Conservation (phyloP, 2,888 invertebrate genomes). For the Melieria picta region DNA sequence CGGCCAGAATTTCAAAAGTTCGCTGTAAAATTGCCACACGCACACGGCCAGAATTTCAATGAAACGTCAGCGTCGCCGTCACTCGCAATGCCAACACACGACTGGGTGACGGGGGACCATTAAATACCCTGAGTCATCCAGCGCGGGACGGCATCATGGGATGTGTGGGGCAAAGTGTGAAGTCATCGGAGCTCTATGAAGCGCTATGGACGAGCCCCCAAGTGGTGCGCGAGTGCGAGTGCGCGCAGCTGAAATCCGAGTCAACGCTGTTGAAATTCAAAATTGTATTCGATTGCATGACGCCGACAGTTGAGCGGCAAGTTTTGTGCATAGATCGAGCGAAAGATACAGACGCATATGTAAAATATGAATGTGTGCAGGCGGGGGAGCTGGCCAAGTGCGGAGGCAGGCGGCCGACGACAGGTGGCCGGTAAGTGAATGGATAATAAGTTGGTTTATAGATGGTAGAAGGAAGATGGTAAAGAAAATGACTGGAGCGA, state of each 20-base stretch:
- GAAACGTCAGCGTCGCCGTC: not conserved
- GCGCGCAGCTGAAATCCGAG: not conserved
- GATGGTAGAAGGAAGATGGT: no score
- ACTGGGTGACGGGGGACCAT: not conserved
- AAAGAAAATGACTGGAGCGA: no score
- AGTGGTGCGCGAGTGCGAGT: not conserved
- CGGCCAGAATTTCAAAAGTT: constrained; percentile 12
- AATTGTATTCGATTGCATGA: not conserved
- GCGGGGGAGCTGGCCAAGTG: no score
- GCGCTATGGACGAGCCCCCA: constrained; percentile 20
- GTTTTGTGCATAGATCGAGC: not conserved
- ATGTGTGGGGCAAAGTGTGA: not conserved
- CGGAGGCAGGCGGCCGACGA: no score
- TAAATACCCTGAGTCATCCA: no score
- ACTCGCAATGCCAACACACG: not conserved
- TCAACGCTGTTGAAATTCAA: constrained; percentile 10
- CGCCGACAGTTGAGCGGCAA: not conserved
- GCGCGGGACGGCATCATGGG: not conserved
- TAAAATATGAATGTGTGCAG: no score
- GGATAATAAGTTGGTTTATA: no score
- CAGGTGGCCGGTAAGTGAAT: no score
- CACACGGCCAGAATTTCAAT: constrained; percentile 14
- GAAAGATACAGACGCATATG: not conserved
- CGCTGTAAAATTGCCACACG: constrained; percentile 13
- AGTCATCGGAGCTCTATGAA: not conserved